A percentile compares a stretch with the other conserved stretches of the same genome.
phyloP scores from a whole-genome alignment of 1,140 invertebrate genomes.

The Drosophila novamexicana region DNA sequence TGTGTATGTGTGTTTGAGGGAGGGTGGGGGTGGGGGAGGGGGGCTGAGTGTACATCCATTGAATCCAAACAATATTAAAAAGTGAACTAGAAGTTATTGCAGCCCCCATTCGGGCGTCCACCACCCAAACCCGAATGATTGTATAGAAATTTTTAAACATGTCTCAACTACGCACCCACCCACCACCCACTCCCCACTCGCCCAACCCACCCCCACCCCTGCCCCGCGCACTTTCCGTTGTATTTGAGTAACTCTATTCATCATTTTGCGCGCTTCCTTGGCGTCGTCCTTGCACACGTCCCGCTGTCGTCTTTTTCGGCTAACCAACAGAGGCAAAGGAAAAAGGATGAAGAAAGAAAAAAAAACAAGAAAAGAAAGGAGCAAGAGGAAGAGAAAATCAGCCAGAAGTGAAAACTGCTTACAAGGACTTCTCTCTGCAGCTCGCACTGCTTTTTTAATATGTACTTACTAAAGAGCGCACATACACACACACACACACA shows the following conservation, averaged over 20 bases:
- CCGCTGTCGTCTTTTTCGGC: slow-evolving; percentile 25
- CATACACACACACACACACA: slow-evolving; percentile 27
- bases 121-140: slow-evolving; percentile 32
- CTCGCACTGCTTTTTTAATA: slow-evolving; percentile 50
- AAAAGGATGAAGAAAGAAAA: slow-evolving; percentile 1
- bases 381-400: slow-evolving; percentile 44
- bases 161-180: slow-evolving; percentile 66
- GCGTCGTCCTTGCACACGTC: slow-evolving; percentile 10
- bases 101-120: neutral
- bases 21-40: too few relatives aligned
- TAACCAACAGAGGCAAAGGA: slow-evolving; percentile 22
- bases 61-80: slow-evolving; percentile 75
- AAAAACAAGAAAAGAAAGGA: too few relatives aligned
- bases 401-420: slow-evolving; percentile 79
- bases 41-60: slow-evolving; percentile 3
- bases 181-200: neutral
- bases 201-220: neutral
- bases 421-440: slow-evolving; percentile 70
- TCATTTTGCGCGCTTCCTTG: slow-evolving; percentile 65
- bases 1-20: slow-evolving; percentile 5
- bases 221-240: slow-evolving; percentile 19
- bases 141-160: slow-evolving; percentile 81
- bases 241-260: slow-evolving; percentile 82
- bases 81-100: slow-evolving; percentile 77
- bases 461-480: slow-evolving; percentile 44